phyloP scores from a whole-genome alignment of 2,888 invertebrate species.

The Oligia fasciuncula region DNA sequence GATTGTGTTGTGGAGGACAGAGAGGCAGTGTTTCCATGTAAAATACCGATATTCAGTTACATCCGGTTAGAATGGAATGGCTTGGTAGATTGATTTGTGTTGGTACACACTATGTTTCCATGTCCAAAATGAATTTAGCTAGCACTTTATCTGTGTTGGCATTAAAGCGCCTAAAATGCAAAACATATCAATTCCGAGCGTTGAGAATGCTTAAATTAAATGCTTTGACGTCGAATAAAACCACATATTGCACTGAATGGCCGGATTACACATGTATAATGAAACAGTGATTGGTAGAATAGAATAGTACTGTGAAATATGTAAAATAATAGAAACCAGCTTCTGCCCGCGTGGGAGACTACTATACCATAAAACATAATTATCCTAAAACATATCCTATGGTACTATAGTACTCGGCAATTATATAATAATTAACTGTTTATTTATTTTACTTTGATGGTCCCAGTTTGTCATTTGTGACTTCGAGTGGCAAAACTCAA shows the following conservation, averaged over 20 bases:
- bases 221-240: constrained; percentile 18
- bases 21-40: too few species aligned
- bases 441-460: too few species aligned
- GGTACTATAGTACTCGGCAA: background rate
- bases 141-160: background rate
- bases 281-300: background rate
- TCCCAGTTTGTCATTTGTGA: too few species aligned
- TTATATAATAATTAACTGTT: too few species aligned
- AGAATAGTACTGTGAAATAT: background rate
- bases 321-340: background rate
- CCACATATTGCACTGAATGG: constrained; percentile 48
- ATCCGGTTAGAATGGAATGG: too few species aligned
- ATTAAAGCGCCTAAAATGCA: constrained; percentile 18
- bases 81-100: background rate
- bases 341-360: background rate
- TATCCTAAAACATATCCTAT: too few species aligned
- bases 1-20: too few species aligned
- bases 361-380: background rate
- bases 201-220: constrained; percentile 51
- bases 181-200: constrained; percentile 28
- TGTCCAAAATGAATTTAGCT: background rate
- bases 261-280: background rate
- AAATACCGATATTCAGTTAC: too few species aligned
- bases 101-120: background rate
- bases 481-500: too few species aligned